Conservation (phyloP, 2,888 invertebrate genomes). For the Drosophila nigritarsus region DNA sequence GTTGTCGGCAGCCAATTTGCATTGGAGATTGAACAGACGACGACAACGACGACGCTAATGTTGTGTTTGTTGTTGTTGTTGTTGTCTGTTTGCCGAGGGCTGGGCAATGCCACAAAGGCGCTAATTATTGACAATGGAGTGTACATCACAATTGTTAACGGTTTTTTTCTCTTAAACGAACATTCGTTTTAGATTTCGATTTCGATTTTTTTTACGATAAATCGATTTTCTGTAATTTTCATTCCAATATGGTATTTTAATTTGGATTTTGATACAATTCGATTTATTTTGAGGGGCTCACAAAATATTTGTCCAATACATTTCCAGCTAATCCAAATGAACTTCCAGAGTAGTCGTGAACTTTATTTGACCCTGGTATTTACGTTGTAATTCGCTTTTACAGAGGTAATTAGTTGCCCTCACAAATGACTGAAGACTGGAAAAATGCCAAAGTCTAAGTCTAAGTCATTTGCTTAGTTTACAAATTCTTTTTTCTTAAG, state of each 20-base stretch:
- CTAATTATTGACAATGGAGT: slow-evolving; percentile 34
- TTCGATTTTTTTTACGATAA: too few relatives aligned
- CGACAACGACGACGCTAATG: slow-evolving; percentile 1
- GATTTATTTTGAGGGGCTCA: neutral
- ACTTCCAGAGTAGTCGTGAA: neutral
- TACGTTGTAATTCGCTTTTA: neutral
- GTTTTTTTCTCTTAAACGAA: neutral
- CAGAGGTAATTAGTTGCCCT: neutral
- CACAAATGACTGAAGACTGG: neutral
- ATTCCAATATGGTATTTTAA: neutral
- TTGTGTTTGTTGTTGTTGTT: neutral
- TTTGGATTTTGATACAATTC: neutral
- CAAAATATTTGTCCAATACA: neutral
- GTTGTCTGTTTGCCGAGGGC: slow-evolving; percentile 15
- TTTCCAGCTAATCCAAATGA: neutral
- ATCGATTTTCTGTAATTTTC: neutral
- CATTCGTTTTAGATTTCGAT: neutral
- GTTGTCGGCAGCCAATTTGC: slow-evolving; percentile 47
- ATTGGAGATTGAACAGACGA: slow-evolving; percentile 45
- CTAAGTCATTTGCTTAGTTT: neutral
- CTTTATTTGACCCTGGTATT: neutral
- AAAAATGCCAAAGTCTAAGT: neutral
- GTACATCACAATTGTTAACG: neutral
- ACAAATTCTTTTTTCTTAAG: neutral
- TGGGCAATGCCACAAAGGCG: slow-evolving; percentile 18